Evolutionary conservation across 2,113 vertebrate genomes (phyloP).

Genomic region (Antigone vipio): DNA sequence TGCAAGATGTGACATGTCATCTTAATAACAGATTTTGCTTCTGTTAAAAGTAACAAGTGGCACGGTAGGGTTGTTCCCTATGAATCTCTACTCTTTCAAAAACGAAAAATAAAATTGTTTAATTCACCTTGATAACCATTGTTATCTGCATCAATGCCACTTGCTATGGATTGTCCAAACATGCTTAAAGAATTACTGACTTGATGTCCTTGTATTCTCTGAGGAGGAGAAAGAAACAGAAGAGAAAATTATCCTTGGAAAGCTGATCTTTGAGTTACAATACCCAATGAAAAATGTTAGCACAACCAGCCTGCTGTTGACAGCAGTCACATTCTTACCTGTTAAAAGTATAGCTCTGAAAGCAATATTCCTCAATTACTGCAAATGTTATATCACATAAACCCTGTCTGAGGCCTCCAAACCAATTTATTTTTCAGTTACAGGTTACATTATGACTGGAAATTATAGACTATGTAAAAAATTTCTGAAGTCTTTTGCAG

Average conservation of each 20-base stretch:
- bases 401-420: neutral
- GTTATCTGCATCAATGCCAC: conserved; percentile 82
- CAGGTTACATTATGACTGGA: neutral
- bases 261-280: neutral
- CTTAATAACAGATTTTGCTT: neutral
- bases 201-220: conserved; percentile 81
- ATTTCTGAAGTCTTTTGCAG: neutral
- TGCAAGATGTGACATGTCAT: neutral
- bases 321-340: neutral
- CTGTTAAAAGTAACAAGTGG: neutral
- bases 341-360: neutral
- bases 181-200: conserved; percentile 77
- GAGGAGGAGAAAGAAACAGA: neutral
- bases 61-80: neutral
- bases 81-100: neutral
- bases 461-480: neutral
- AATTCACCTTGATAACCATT: conserved; percentile 86
- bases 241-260: neutral
- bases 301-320: neutral
- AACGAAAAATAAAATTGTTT: neutral
- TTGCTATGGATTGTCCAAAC: conserved; percentile 88
- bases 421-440: neutral
- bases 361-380: neutral
- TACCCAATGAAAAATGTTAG: neutral
- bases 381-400: neutral